phyloP scores from a whole-genome alignment of 2,113 vertebrate genomes.

The Balaenoptera acutorostrata region DNA sequence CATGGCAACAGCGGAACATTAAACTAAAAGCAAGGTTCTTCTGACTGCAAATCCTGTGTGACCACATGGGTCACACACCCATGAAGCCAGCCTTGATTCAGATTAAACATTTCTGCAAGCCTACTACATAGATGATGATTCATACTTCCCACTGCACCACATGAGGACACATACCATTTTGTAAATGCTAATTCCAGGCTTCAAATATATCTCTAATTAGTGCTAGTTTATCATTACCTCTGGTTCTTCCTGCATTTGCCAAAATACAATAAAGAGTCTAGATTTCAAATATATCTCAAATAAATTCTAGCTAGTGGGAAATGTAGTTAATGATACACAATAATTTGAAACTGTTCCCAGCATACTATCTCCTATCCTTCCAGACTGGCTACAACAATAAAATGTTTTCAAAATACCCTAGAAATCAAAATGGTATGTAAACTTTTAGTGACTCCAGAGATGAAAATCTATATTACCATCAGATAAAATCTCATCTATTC shows the following conservation, averaged over 20 bases:
- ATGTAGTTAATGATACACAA: not conserved
- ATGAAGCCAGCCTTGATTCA: not conserved
- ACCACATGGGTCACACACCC: not conserved
- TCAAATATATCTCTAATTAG: not conserved
- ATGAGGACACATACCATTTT: not conserved
- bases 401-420: not conserved
- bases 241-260: not conserved
- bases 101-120: not conserved
- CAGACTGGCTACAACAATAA: not conserved
- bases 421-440: not conserved
- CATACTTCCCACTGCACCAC: not conserved
- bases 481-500: not conserved
- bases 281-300: constrained; percentile 5
- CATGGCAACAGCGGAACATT: not conserved
- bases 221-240: not conserved
- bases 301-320: not conserved
- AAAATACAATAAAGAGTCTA: not conserved
- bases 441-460: not conserved
- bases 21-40: not conserved
- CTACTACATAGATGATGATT: not conserved
- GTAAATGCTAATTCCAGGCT: not conserved
- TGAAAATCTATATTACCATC: not conserved
- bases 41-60: not conserved
- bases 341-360: not conserved
- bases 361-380: not conserved